A percentile compares a stretch with the other conserved stretches of the same genome.
Evolutionary conservation across 64 coral and sea anemone genomes (phyloP).

Genomic region (Orbicella faveolata): DNA sequence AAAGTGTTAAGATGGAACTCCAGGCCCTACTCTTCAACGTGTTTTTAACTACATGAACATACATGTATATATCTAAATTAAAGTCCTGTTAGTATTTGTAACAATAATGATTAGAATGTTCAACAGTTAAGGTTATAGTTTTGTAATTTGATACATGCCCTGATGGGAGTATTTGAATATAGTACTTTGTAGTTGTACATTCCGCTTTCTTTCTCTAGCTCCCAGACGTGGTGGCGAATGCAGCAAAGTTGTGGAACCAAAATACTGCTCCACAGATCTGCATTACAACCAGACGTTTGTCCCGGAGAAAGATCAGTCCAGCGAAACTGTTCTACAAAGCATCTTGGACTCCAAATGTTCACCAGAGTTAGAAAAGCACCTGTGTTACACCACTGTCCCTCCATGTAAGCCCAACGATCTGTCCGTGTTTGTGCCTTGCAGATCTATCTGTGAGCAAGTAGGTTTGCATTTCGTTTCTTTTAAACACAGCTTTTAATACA

Average conservation of each 20-base stretch:
- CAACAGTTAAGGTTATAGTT: too few relatives aligned
- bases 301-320: slow-evolving; percentile 32
- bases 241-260: slow-evolving; percentile 10
- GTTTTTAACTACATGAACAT: too few relatives aligned
- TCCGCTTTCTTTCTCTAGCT: neutral
- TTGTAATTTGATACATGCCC: too few relatives aligned
- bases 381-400: slow-evolving; percentile 53
- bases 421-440: slow-evolving; percentile 63
- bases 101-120: too few relatives aligned
- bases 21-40: too few relatives aligned
- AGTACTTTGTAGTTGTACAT: too few relatives aligned
- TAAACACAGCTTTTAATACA: too few relatives aligned
- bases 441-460: slow-evolving; percentile 63
- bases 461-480: too few relatives aligned
- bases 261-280: slow-evolving; percentile 44
- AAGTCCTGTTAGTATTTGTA: too few relatives aligned
- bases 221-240: neutral
- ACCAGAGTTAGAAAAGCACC: slow-evolving; percentile 51
- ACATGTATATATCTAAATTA: too few relatives aligned
- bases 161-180: too few relatives aligned
- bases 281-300: slow-evolving; percentile 69
- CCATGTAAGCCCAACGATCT: slow-evolving; percentile 58
- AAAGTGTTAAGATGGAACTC: too few relatives aligned
- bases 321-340: slow-evolving; percentile 1
- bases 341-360: slow-evolving; percentile 66